Percentiles rank a stretch among this genome's conserved stretches.
These are phyloP conservation scores for Syngnathus rostellatus DNA, from an alignment of 2,797 vertebrate species.

Conservation along the genomic window DNA sequence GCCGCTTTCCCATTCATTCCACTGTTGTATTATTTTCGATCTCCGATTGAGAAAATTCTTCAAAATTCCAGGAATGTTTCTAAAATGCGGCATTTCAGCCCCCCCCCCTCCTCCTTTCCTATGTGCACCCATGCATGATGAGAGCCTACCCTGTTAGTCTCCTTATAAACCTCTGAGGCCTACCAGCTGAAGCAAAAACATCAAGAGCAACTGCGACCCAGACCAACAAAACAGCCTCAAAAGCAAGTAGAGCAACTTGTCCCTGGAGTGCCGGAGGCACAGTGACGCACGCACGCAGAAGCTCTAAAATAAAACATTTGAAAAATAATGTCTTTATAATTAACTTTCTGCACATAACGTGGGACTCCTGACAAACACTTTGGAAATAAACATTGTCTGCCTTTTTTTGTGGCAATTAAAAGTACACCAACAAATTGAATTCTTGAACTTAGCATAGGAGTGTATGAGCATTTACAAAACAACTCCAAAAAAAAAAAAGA, in stretches of 20 bases:
- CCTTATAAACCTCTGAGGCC: slow-evolving; percentile 44
- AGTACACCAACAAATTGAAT: neutral
- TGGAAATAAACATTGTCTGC: neutral
- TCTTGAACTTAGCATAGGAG: neutral
- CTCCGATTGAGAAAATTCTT: neutral
- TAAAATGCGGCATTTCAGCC: neutral
- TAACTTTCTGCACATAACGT: slow-evolving; percentile 15
- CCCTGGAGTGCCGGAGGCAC: slow-evolving; percentile 40
- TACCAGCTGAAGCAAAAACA: slow-evolving; percentile 42
- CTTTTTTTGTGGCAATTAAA: neutral
- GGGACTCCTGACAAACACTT: slow-evolving; percentile 2
- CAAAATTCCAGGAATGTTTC: neutral
- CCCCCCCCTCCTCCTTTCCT: slow-evolving; percentile 19
- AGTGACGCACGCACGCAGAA: slow-evolving; percentile 48
- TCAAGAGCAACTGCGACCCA: slow-evolving; percentile 35
- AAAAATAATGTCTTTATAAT: slow-evolving; percentile 25
- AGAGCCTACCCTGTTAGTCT: slow-evolving; percentile 26
- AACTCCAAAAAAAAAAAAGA: slow-evolving; percentile 12
- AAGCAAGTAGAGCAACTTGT: slow-evolving; percentile 53
- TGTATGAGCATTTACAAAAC: slow-evolving; percentile 19
- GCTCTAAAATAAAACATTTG: slow-evolving; percentile 36
- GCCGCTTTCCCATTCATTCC: neutral
- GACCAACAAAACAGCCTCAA: slow-evolving; percentile 55
- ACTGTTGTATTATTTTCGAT: neutral
- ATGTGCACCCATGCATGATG: slow-evolving; percentile 46